These are phyloP conservation scores for Drosophila equinoxialis DNA, from an alignment of 1,140 invertebrate genomes.

Conservation along the genomic window DNA sequence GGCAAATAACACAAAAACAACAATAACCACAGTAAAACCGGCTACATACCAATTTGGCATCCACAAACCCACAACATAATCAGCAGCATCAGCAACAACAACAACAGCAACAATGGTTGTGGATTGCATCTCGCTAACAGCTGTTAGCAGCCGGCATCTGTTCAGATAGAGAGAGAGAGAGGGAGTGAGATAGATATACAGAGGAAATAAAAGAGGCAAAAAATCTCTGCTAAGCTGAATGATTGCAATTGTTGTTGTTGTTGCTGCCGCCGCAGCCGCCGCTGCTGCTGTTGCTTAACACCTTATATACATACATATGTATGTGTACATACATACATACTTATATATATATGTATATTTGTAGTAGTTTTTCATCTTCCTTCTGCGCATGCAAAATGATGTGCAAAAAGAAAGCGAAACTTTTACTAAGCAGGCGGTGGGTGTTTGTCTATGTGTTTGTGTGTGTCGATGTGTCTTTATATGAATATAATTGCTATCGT, in stretches of 20 bases:
- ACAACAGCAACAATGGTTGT: constrained; percentile 33
- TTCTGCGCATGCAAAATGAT: constrained; percentile 79
- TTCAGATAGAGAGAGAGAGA: constrained; percentile 29
- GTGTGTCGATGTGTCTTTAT: neutral
- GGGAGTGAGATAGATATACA: constrained; percentile 18
- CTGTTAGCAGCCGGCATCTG: constrained; percentile 46
- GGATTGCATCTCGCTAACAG: constrained; percentile 49
- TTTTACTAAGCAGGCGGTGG: constrained; percentile 49
- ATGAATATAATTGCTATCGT: neutral
- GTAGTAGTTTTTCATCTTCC: constrained; percentile 43
- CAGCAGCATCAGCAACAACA: constrained; percentile 24
- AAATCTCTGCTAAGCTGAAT: constrained; percentile 41
- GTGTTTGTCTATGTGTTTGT: constrained; percentile 2
- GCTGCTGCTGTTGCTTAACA: constrained; percentile 49
- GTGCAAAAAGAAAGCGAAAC: constrained; percentile 80
- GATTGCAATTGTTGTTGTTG: constrained; percentile 41
- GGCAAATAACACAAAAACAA: neutral
- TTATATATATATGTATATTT: constrained; percentile 26
- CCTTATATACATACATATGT: constrained; percentile 28
- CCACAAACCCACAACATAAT: constrained; percentile 29
- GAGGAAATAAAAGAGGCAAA: constrained; percentile 27
- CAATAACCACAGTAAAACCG: constrained; percentile 15
- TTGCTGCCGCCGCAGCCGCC: constrained; percentile 22
- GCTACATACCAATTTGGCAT: constrained; percentile 27
- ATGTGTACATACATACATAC: constrained; percentile 8